Percentiles rank a stretch among this genome's conserved stretches.
Conservation (phyloP, 2,888 invertebrate species). For the Lobophora halterata region DNA sequence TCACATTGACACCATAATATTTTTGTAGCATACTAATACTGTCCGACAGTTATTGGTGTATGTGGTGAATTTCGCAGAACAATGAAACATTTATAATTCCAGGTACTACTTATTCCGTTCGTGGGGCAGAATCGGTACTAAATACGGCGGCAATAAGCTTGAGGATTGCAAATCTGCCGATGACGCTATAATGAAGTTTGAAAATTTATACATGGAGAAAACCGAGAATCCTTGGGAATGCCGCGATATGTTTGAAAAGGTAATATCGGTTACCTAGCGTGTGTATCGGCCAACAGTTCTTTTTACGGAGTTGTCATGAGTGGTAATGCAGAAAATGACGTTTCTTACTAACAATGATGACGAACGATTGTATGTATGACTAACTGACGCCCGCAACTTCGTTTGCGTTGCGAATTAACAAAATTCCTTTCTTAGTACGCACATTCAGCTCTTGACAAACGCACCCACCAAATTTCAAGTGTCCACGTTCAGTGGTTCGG, state of each 20-base stretch:
- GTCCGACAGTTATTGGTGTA: background rate
- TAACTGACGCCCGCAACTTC: too few relatives aligned
- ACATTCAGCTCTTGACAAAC: too few relatives aligned
- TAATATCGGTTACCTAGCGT: conserved; percentile 28
- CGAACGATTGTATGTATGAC: too few relatives aligned
- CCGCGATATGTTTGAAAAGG: conserved; percentile 83
- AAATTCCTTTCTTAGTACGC: background rate
- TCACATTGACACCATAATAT: too few relatives aligned
- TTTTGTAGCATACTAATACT: too few relatives aligned
- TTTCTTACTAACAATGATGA: too few relatives aligned
- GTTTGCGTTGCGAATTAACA: too few relatives aligned
- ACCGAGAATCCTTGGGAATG: conserved; percentile 90
- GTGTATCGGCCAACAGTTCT: background rate
- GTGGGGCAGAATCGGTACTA: conserved; percentile 98
- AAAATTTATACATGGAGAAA: conserved; percentile 85
- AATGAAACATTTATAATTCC: conserved; percentile 1
- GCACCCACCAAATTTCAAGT: too few relatives aligned
- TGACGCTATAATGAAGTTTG: conserved; percentile 84
- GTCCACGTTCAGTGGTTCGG: too few relatives aligned
- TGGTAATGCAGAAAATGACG: too few relatives aligned
- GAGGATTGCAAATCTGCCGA: conserved; percentile 69
- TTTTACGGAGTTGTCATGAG: too few relatives aligned
- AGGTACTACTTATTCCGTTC: conserved; percentile 92
- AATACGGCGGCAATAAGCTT: conserved; percentile 88
- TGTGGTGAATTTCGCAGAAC: background rate